These are phyloP conservation scores for Panonychus citri DNA, from an alignment of 1,140 invertebrate species.

Conservation along the genomic window DNA sequence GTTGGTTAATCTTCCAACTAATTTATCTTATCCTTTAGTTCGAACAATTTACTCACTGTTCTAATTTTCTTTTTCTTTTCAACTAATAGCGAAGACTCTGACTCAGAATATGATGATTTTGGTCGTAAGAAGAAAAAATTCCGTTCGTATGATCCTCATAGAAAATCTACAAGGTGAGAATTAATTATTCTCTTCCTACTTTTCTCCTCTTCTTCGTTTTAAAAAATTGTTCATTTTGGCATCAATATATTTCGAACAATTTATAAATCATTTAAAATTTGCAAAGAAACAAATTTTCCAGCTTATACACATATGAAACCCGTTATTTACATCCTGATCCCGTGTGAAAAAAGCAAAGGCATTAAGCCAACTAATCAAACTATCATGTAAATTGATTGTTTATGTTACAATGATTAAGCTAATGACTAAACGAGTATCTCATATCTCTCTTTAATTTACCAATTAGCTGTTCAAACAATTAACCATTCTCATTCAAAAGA, in stretches of 20 bases:
- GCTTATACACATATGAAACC: too few relatives aligned
- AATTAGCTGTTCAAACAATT: not conserved
- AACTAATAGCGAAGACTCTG: slow-evolving; percentile 56
- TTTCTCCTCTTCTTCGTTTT: not conserved
- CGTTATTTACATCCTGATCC: too few relatives aligned
- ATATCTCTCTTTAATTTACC: not conserved
- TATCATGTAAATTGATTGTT: too few relatives aligned
- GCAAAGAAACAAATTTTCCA: too few relatives aligned
- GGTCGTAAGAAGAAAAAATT: slow-evolving; percentile 12
- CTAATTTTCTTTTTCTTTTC: not conserved
- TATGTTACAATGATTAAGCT: too few relatives aligned
- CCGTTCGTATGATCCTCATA: not conserved
- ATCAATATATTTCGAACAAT: not conserved
- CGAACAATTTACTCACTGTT: not conserved
- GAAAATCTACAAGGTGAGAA: not conserved
- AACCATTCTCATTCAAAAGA: not conserved
- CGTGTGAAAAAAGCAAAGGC: too few relatives aligned
- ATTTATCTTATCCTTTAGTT: not conserved
- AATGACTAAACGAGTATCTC: not conserved
- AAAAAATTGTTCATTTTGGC: not conserved
- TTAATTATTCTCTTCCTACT: too few relatives aligned
- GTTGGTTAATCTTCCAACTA: not conserved
- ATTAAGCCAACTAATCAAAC: too few relatives aligned
- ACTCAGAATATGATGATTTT: slow-evolving; percentile 71
- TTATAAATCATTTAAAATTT: too few relatives aligned